Conservation (phyloP, 2,113 vertebrate species). For the Scytalopus superciliaris region DNA sequence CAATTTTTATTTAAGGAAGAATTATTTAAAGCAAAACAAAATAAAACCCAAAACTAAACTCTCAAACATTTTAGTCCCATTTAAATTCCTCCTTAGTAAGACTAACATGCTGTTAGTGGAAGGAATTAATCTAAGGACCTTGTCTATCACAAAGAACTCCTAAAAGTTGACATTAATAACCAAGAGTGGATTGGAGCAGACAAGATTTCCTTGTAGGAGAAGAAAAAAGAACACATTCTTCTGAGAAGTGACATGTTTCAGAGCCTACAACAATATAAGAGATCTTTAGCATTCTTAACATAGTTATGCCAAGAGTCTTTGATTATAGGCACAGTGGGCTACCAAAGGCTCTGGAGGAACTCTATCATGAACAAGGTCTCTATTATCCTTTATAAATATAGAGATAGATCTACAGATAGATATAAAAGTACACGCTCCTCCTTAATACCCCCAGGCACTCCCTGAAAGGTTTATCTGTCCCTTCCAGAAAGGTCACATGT, state of each 20-base stretch:
- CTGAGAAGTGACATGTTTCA: background rate
- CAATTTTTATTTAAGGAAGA: background rate
- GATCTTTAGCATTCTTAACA: background rate
- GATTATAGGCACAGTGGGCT: slow-evolving; percentile 34
- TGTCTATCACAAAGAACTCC: background rate
- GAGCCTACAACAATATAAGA: background rate
- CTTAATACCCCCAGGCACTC: background rate
- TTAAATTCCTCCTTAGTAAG: slow-evolving; percentile 14
- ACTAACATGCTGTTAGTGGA: background rate
- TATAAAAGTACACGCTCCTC: background rate
- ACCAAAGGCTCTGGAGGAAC: background rate
- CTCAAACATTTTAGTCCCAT: background rate
- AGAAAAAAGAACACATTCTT: background rate
- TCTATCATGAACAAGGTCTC: background rate
- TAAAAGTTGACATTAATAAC: slow-evolving; percentile 41
- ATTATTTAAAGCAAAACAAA: background rate
- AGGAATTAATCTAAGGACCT: slow-evolving; percentile 27
- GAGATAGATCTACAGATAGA: fast-evolving
- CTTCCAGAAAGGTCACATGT: background rate
- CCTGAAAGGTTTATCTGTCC: background rate
- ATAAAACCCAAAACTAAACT: background rate
- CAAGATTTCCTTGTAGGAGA: slow-evolving; percentile 18
- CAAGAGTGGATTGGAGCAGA: slow-evolving; percentile 21
- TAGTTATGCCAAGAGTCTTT: slow-evolving; percentile 26
- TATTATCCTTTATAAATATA: background rate